Percentiles rank a stretch among this genome's conserved stretches.
Evolutionary conservation across 2,797 vertebrate genomes (phyloP).

Genomic region (Acrossocheilus wenchowensis): DNA sequence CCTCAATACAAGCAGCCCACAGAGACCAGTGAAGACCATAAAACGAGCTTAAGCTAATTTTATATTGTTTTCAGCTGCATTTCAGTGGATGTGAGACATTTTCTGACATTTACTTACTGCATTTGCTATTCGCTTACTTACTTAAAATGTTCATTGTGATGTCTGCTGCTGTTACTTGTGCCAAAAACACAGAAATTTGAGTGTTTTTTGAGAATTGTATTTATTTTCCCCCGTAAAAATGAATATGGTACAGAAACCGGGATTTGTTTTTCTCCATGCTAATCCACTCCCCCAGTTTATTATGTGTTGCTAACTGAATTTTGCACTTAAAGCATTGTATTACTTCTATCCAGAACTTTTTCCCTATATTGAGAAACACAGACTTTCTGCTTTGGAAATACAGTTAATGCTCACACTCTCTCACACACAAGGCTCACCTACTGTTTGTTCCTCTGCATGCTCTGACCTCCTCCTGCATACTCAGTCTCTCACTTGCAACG

Average conservation of each 20-base stretch:
- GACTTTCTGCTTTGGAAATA: conserved; percentile 7
- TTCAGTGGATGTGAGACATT: background rate
- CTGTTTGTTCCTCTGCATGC: conserved; percentile 16
- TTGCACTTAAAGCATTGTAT: background rate
- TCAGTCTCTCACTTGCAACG: background rate
- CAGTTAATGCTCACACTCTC: background rate
- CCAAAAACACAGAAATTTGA: background rate
- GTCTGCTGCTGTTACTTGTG: background rate
- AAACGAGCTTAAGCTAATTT: background rate
- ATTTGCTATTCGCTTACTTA: too few relatives aligned
- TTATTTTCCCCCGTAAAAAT: background rate
- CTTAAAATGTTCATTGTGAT: background rate
- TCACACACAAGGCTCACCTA: background rate
- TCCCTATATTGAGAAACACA: conserved; percentile 7
- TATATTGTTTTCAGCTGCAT: background rate
- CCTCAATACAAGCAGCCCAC: background rate
- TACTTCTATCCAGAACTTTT: background rate
- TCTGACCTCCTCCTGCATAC: background rate
- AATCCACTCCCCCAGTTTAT: background rate
- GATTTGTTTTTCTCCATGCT: background rate
- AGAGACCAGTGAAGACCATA: background rate
- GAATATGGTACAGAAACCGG: background rate
- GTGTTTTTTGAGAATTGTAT: background rate
- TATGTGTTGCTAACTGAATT: background rate
- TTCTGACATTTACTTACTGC: background rate